Percentiles rank a stretch among this genome's conserved stretches.
These are phyloP conservation scores for Scolopax bukidnonensis DNA, from an alignment of 2,797 vertebrate genomes.

Conservation along the genomic window DNA sequence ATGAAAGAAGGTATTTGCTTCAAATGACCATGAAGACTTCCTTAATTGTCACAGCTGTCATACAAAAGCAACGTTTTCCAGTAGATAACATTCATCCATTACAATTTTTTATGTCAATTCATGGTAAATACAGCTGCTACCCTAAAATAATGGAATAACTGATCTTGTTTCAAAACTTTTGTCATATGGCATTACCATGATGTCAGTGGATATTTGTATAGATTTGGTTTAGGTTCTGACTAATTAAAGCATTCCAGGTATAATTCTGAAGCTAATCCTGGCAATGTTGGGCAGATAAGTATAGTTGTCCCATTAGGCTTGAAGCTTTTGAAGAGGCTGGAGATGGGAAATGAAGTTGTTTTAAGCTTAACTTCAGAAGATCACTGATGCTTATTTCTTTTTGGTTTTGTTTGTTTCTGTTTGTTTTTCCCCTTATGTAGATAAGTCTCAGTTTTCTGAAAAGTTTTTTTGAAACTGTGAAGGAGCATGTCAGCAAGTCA, in stretches of 20 bases:
- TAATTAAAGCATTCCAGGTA: background rate
- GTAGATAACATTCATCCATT: background rate
- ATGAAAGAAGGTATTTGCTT: background rate
- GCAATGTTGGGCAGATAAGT: background rate
- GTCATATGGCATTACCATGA: background rate
- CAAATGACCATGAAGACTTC: background rate
- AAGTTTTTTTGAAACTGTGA: conserved; percentile 80
- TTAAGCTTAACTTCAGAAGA: background rate
- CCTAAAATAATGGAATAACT: background rate
- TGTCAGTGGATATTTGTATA: background rate
- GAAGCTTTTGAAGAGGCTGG: background rate
- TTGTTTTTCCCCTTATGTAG: conserved; percentile 61
- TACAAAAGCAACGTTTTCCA: background rate
- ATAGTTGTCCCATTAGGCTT: background rate
- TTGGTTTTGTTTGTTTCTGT: background rate
- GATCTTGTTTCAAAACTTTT: background rate
- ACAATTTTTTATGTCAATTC: background rate
- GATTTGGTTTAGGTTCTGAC: background rate
- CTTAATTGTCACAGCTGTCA: background rate
- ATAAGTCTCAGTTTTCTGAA: conserved; percentile 89
- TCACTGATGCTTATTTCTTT: background rate
- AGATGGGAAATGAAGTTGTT: background rate
- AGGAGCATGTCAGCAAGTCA: conserved; percentile 72
- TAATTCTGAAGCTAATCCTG: background rate
- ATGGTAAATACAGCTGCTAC: background rate